Evolutionary conservation across 2,113 vertebrate species (phyloP).

Genomic region (Struthio camelus): DNA sequence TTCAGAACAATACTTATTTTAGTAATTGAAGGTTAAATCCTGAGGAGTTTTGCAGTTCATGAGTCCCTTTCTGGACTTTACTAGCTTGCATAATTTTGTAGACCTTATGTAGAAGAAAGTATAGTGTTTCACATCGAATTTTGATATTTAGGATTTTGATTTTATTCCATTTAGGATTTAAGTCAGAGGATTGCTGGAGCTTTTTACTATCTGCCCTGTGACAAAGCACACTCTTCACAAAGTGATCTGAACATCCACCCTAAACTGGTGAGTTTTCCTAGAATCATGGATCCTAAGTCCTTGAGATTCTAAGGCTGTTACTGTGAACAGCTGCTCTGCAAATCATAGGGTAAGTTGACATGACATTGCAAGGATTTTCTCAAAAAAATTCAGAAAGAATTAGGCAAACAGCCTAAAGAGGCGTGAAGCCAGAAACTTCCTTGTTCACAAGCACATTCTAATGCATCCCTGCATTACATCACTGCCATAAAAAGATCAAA

Average conservation of each 20-base stretch:
- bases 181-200: background rate
- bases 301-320: background rate
- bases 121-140: background rate
- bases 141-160: background rate
- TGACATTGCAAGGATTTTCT: background rate
- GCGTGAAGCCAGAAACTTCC: background rate
- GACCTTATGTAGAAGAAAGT: background rate
- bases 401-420: background rate
- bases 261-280: background rate
- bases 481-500: background rate
- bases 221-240: background rate
- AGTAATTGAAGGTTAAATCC: background rate
- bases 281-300: background rate
- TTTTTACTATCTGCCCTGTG: background rate
- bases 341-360: background rate
- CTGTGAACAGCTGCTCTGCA: background rate
- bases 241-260: background rate
- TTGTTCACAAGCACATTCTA: background rate
- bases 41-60: background rate
- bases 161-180: background rate
- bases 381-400: background rate
- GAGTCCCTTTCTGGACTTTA: background rate
- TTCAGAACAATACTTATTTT: too few relatives aligned
- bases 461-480: background rate
- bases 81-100: background rate